Evolutionary conservation across 1,140 invertebrate species (phyloP), one percentile per base, ranked within the genome.

Genomic region (Lasioglossum baleicum): DNA sequence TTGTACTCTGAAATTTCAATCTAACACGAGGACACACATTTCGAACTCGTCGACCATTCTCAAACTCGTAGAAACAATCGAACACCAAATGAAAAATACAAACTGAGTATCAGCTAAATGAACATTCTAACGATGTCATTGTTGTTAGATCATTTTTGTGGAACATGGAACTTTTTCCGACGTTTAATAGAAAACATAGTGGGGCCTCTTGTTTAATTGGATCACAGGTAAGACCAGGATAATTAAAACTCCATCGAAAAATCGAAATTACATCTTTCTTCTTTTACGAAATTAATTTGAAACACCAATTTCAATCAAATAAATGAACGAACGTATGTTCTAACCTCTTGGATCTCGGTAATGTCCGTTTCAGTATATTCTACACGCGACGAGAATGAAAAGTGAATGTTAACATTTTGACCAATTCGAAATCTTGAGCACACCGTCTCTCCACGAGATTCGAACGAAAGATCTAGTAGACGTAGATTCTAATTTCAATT

Each of bases 141-240:
- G 4, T 20, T 53, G 17, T 20, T 48, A 11, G 44, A 48, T 48
- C 0, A 48, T 10, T 13, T 48, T 48, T 48, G 13, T 13, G 44
- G 17, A 20, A 53, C 17, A 53, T 6, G 2, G 51, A 53, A 53
- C 17, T 53, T 53, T 53, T 53, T 53, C 51, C 51, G 17, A 53
- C 17, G 17, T 17, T 5, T 42, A 17, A 56, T 42, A 42, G n/a
- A 56, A 26, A 26, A 5, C 26, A 44, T 22, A 40, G 44, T 77
- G 75, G 44, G 48, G 48, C 56, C 61, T 77, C 58, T 22, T 40
- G 10, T 35, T 44, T 67, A 51, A 48, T 48, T 20, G 64, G 64
- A 22, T 20, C 20, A 44, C 10, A 67, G 65, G 65, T 67, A 67
- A 48, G 65, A 7, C 20, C 10, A 35, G 35, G 13, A 48, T 70